Evolutionary conservation across 2,113 vertebrate genomes (phyloP).

Genomic region (Forbesichthys papilliferus): DNA sequence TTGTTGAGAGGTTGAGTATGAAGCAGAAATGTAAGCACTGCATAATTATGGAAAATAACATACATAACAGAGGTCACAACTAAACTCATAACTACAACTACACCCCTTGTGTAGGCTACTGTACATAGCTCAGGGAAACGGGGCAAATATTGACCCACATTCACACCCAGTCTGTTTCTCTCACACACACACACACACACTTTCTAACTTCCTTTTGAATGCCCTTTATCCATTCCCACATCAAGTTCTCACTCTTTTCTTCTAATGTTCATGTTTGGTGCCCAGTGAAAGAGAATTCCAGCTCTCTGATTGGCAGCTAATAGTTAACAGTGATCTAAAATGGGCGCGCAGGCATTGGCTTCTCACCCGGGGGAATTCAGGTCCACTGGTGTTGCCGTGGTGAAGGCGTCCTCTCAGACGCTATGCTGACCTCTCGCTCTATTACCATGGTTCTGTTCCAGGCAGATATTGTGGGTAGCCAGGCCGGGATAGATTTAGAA

Average conservation of each 20-base stretch:
- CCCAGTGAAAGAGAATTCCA: not conserved
- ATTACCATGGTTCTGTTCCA: slow-evolving; percentile 54
- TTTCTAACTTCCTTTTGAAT: too few relatives aligned
- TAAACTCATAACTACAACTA: too few relatives aligned
- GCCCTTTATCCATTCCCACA: too few relatives aligned
- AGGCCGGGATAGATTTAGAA: slow-evolving; percentile 33
- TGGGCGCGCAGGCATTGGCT: slow-evolving; percentile 8
- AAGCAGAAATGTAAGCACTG: too few relatives aligned
- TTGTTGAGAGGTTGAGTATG: too few relatives aligned
- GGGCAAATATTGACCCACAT: slow-evolving; percentile 2
- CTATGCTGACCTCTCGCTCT: slow-evolving; percentile 34
- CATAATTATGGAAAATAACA: too few relatives aligned
- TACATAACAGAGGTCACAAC: too few relatives aligned
- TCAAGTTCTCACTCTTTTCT: too few relatives aligned
- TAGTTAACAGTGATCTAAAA: slow-evolving; percentile 30
- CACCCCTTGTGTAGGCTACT: too few relatives aligned
- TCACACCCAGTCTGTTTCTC: not conserved
- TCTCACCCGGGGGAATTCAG: slow-evolving; percentile 18
- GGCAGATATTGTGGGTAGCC: slow-evolving; percentile 10
- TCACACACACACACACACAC: not conserved
- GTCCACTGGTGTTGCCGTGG: slow-evolving; percentile 53
- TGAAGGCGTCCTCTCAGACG: slow-evolving; percentile 41
- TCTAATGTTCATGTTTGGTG: not conserved
- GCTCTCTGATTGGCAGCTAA: slow-evolving; percentile 14
- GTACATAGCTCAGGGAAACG: not conserved